Evolutionary conservation across 2,888 invertebrate genomes (phyloP), one percentile per base, ranked within the genome.

Genomic region (Gasteruption jaculator): DNA sequence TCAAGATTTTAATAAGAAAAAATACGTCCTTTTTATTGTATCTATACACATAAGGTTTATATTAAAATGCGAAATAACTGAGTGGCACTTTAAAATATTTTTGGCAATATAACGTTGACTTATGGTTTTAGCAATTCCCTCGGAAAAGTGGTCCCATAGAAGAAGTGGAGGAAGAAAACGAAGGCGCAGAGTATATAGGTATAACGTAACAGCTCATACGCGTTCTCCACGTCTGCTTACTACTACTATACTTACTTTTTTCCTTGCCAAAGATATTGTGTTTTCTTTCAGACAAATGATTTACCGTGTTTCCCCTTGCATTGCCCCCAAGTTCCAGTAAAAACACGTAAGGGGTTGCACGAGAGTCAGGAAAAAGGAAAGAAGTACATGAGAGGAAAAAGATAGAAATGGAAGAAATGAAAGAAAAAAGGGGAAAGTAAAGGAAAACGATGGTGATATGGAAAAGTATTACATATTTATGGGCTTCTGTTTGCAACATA

Each of bases 381-480:
- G 6, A 11, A n/a, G 29, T 12, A 6, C 8, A 6, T 12, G 29
- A 10, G 30, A 32, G 7, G 34, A 22, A 21, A 5, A 18, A 7
- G 11, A 31, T 27, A 12, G 34, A 18, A 31, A 15, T 24, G 30
- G 31, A 11, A 12, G 30, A 24, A 21, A n/a, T 34, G 46, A 27
- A 38, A 43, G 30, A 36, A 40, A 45, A 41, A 35, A 41, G 34
- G 25, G 33, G 30, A 24, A 25, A 48, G 34, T 33, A 25, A 22
- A 29, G 37, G 36, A 41, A 41, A 42, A 43, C 52, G 43, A 50
- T 34, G 45, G 50, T 56, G 60, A 64, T 59, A 61, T 56, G 56
- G 52, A 50, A n/a, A 59, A 58, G 62, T 63, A 68, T 68, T 68
- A 68, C 68, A 68, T 69, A 69, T 70, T 69, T 70, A 70, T 70